Percentiles rank a stretch among this genome's conserved stretches.
Conservation (phyloP, 1,140 invertebrate genomes). For the Neodiprion fabricii region DNA sequence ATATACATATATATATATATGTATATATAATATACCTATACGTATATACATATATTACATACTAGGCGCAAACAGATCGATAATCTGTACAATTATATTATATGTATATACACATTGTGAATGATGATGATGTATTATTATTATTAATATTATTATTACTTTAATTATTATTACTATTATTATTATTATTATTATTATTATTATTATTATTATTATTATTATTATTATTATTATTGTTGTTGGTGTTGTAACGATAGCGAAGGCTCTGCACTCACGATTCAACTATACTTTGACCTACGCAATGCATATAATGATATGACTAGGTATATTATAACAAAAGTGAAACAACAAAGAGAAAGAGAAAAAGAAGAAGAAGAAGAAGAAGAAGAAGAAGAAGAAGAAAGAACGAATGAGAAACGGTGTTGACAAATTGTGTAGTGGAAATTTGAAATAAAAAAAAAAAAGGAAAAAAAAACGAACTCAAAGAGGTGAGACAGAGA, state of each 20-base stretch:
- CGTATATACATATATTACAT: too few species aligned
- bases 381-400: conserved; percentile 19
- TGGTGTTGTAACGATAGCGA: conserved; percentile 37
- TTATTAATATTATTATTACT: too few species aligned
- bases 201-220: too few species aligned
- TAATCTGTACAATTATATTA: conserved; percentile 46
- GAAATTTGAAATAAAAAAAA: conserved; percentile 17
- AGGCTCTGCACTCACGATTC: conserved; percentile 59
- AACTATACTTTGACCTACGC: conserved; percentile 51
- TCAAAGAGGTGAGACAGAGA: conserved; percentile 43
- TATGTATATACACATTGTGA: conserved; percentile 18
- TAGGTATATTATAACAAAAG: conserved; percentile 4
- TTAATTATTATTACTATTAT: too few species aligned
- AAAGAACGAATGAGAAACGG: conserved; percentile 23
- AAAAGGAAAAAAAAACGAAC: conserved; percentile 1
- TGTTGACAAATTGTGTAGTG: conserved; percentile 23
- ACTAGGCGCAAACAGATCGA: conserved; percentile 52
- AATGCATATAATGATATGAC: conserved; percentile 2
- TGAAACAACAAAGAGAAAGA: conserved; percentile 10
- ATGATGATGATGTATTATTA: too few species aligned
- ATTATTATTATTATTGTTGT: too few species aligned
- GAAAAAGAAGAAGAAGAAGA: conserved; percentile 11
- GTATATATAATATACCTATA: too few species aligned
- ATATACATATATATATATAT: conserved; percentile 32
- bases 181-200: too few species aligned